Base-by-base conservation (phyloP, 2,888 invertebrate species). In the Drosophila dives region DNA sequence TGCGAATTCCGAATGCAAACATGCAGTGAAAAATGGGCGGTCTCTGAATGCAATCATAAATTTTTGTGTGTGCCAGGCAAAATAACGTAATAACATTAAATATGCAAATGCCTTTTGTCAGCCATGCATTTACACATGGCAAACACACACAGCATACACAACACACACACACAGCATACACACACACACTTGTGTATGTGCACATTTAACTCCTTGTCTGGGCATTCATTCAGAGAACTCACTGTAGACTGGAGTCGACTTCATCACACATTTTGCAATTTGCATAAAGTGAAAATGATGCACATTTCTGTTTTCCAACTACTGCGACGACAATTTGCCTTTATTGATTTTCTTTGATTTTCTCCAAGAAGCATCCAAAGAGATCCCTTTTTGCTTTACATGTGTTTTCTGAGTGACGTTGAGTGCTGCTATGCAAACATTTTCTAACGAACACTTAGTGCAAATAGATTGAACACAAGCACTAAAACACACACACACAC, bases 31-130 rank as follows among this genome's bases (percentile, higher is more conserved):
- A 26, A 29, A n/a, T 23, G 33, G 53, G 20, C 38, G 60, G 10
- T 6, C 8, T 61, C 67, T 61, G 70, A 66, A 86, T 81, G 86
- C 90, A 86, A 88, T 90, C 86, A 86, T 86, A 86, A 77, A 86
- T 86, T 90, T 86, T 81, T 88, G 89, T 90, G 77, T 86, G 80
- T 80, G 86, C 77, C 75, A 84, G 81, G 86, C 83, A 88, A 83
- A 86, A 87, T 87, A 88, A 87, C 88, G 87, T 88, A 88, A 87
- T 87, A 87, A 87, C 86, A 87, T 87, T 87, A 87, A 87, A 88
- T 87, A 87, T 87, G 87, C 87, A 87, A 87, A 87, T 87, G 86
- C 86, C 88, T 88, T 87, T 87, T 87, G 88, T 88, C 86, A 88
- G 88, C 80, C 81, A 75, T 83, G 86, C 88, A 87, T 84, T 87